Base-by-base conservation (phyloP, 2,888 invertebrate species). In the Drosophila kambysellisi region DNA sequence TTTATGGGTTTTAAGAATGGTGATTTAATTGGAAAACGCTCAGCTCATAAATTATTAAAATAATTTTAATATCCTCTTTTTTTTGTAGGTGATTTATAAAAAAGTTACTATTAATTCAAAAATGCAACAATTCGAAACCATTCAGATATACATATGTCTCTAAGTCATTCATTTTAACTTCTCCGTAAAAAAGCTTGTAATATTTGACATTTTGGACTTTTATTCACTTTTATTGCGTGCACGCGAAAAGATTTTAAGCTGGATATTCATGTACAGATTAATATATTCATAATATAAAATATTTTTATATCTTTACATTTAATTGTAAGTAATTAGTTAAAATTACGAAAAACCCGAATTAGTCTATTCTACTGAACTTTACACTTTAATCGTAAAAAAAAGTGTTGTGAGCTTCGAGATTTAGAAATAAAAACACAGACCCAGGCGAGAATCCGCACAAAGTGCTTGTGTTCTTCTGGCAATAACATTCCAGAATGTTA, bases 401-500 rank as follows among this genome's bases (percentile, higher is more conserved):
- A 30, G 2, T 5, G 0, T 29, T 29, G 2, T 12, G 11, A 17
- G 25, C 17, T 4, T 6, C 30, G 12, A 41, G 29, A 29, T 41
- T 57, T 9, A 7, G 25, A 11, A 35, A 70, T 70, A 72, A 70
- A 72, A 51, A 37, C 54, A 11, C 12, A 29, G n/a, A 32, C 11
- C 17, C 29, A 54, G 32, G 48, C 17, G 2, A 43, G 25, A 30
- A 33, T 7, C 7, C n/a, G 7, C 37, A 12, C 54, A 54, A 7
- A 54, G 37, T 54, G 37, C 7, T 39, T 12, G 6, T 12, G 4
- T n/a, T n/a, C 37, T n/a, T 39, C 29, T 3, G 30, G 2, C 12
- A 41, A 41, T 3, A 41, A 29, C 39, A 15, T 39, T 39, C 56
- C 5, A 53, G 25, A 33, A 79, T 79, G 74, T 30, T 69, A 25